phyloP scores from a whole-genome alignment of 2,113 vertebrate genomes.

The Ammodytes dubius region DNA sequence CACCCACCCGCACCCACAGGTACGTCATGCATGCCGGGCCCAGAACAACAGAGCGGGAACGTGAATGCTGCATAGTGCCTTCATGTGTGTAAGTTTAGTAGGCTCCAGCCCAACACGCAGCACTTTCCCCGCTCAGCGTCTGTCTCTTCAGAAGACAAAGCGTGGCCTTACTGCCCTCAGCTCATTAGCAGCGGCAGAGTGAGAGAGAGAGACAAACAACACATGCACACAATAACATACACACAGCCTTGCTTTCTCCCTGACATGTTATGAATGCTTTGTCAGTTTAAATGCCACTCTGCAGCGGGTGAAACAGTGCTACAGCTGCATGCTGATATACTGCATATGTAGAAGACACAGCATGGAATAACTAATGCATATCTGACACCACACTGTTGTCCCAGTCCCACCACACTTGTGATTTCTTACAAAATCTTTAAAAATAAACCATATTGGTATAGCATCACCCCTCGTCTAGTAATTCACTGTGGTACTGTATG shows the following conservation, averaged over 20 bases:
- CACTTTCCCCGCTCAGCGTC: constrained; percentile 76
- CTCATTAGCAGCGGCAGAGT: constrained; percentile 65
- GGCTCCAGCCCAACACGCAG: constrained; percentile 58
- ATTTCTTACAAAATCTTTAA: constrained; percentile 34
- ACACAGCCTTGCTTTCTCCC: constrained; percentile 5
- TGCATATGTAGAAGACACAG: not conserved
- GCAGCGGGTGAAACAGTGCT: not conserved
- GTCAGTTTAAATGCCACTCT: constrained; percentile 19
- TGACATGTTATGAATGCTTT: constrained; percentile 35
- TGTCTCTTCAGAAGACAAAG: constrained; percentile 69
- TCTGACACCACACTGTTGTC: constrained; percentile 10
- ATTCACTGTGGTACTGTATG: constrained; percentile 46
- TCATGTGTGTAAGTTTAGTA: constrained; percentile 72
- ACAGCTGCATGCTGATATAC: constrained; percentile 3
- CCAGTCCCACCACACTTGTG: constrained; percentile 14
- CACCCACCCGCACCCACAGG: constrained; percentile 32
- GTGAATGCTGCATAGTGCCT: constrained; percentile 43
- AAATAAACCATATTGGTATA: constrained; percentile 40
- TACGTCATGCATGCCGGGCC: constrained; percentile 20
- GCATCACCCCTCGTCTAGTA: constrained; percentile 20
- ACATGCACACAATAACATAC: constrained; percentile 15
- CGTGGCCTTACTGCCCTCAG: constrained; percentile 59
- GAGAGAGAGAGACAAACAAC: constrained; percentile 50
- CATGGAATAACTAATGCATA: constrained; percentile 8
- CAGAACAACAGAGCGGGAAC: constrained; percentile 52